Evolutionary conservation across 2,888 invertebrate species (phyloP).

Genomic region (Ariolimax columbianus): DNA sequence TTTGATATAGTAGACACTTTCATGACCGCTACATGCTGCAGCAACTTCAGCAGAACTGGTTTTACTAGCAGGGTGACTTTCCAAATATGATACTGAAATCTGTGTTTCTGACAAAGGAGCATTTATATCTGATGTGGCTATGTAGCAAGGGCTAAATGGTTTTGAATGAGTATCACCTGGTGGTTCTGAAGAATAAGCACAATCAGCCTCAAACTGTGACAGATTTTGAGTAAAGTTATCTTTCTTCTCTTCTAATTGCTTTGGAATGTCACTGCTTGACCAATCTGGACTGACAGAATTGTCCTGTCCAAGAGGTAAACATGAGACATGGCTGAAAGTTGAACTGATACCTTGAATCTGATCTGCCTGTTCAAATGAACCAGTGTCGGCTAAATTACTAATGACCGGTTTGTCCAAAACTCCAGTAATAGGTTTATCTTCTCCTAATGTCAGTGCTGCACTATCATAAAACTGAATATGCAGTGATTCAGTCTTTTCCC

Average conservation of each 20-base stretch:
- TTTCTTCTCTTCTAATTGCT: not conserved
- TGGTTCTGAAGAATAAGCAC: not conserved
- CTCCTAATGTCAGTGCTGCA: not conserved
- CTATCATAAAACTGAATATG: not conserved
- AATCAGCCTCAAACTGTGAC: not conserved
- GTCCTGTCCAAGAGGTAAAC: constrained; percentile 27
- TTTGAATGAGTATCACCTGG: not conserved
- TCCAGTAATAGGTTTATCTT: not conserved
- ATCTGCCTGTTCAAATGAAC: not conserved
- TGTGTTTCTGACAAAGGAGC: constrained; percentile 30
- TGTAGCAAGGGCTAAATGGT: not conserved
- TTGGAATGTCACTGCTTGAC: not conserved
- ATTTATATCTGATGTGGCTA: not conserved
- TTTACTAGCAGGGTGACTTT: constrained; percentile 16
- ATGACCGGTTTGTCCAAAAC: not conserved
- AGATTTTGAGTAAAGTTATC: not conserved
- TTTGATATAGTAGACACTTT: constrained; percentile 80
- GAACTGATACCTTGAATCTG: not conserved
- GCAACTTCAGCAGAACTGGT: constrained; percentile 36
- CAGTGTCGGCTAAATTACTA: not conserved
- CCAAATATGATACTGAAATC: constrained; percentile 36
- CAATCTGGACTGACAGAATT: constrained; percentile 38
- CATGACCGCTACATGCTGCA: constrained; percentile 38
- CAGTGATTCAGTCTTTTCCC: not conserved
- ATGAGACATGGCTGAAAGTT: constrained; percentile 6